These are phyloP conservation scores for Nothocercus julius DNA, from an alignment of 2,113 vertebrate species.

Conservation along the genomic window DNA sequence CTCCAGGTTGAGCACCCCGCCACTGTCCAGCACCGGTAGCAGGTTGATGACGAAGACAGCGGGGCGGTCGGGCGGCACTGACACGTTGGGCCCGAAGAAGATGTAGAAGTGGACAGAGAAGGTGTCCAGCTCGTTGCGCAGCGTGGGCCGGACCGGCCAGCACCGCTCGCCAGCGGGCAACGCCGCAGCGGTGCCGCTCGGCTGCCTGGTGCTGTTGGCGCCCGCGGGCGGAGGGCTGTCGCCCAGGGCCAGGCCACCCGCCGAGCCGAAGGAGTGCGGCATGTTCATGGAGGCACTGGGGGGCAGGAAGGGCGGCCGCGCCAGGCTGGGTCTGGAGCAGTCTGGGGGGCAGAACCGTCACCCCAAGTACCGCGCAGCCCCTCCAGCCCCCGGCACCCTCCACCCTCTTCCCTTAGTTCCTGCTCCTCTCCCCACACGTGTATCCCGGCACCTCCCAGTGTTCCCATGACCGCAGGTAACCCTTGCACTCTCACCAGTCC, in stretches of 20 bases:
- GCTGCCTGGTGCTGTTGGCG: slow-evolving; percentile 47
- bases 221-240: slow-evolving; percentile 76
- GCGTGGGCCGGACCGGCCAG: slow-evolving; percentile 93
- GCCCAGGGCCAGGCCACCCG: slow-evolving; percentile 80
- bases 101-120: slow-evolving; percentile 99
- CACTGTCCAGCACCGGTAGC: slow-evolving; percentile 94
- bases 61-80: slow-evolving; percentile 86
- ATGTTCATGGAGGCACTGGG: slow-evolving; percentile 91
- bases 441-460: background rate
- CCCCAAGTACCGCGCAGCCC: background rate
- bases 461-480: background rate
- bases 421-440: background rate
- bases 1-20: slow-evolving; percentile 95
- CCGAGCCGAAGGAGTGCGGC: slow-evolving; percentile 92
- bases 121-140: slow-evolving; percentile 96
- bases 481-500: background rate
- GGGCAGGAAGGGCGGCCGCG: slow-evolving; percentile 77
- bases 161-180: slow-evolving; percentile 59
- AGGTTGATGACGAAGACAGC: slow-evolving; percentile 94
- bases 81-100: slow-evolving; percentile 96
- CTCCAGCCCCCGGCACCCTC: background rate
- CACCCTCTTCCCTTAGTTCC: background rate
- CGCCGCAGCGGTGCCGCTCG: background rate
- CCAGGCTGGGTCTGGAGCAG: slow-evolving; percentile 86
- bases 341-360: slow-evolving; percentile 74